These are phyloP conservation scores for Heliconius sara DNA, from an alignment of 2,888 invertebrate species.

Conservation along the genomic window DNA sequence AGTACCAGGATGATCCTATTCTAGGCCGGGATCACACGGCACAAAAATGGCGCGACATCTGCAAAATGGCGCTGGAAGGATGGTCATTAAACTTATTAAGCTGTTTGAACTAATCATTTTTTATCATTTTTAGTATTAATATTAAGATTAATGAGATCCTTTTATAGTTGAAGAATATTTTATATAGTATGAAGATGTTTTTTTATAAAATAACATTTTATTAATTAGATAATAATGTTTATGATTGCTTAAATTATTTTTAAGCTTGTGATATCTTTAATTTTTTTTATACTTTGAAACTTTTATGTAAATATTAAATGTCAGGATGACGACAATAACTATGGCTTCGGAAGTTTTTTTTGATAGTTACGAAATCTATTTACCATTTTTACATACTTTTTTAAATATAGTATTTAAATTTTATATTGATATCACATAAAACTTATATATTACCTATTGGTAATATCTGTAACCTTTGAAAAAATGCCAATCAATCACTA, in stretches of 20 bases:
- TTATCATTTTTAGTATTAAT: too few relatives aligned
- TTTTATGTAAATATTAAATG: not conserved
- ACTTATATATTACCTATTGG: too few relatives aligned
- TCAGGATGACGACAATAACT: not conserved
- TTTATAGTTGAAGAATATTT: not conserved
- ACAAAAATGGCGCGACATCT: too few relatives aligned
- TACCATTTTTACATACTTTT: not conserved
- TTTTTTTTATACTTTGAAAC: not conserved
- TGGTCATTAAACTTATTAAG: not conserved
- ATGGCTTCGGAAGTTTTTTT: not conserved
- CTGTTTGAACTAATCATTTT: not conserved
- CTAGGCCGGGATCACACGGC: too few relatives aligned
- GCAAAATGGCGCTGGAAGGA: slow-evolving; percentile 10
- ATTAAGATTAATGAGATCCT: not conserved
- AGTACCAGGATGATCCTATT: too few relatives aligned
- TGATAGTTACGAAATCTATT: not conserved
- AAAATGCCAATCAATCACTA: not conserved
- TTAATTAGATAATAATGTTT: not conserved
- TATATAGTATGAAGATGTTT: not conserved
- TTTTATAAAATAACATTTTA: not conserved
- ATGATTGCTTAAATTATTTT: not conserved
- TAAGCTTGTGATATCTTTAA: slow-evolving; percentile 14
- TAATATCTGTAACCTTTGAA: too few relatives aligned
- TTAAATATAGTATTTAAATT: too few relatives aligned
- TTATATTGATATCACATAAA: not conserved